Conservation (phyloP, 1,140 invertebrate genomes). For the Matsumurasca onukii region DNA sequence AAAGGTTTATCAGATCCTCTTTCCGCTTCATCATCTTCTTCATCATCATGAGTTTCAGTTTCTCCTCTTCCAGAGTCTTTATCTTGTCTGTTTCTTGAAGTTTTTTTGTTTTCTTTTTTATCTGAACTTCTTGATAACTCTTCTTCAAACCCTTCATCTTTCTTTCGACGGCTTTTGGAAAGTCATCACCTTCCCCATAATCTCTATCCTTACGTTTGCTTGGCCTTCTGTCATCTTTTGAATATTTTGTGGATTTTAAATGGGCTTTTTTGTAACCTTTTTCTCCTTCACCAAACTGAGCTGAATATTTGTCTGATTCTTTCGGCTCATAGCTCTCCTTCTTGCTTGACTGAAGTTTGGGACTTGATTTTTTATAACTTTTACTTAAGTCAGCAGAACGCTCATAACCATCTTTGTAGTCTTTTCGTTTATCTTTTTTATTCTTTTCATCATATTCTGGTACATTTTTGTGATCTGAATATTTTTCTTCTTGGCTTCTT, state of each 20-base stretch:
- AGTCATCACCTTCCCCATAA: not conserved
- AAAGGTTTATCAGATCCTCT: not conserved
- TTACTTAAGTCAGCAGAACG: too few species aligned
- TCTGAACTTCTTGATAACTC: slow-evolving; percentile 30
- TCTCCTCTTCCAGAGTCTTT: slow-evolving; percentile 33
- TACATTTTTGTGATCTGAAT: slow-evolving; percentile 37
- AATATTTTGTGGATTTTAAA: not conserved
- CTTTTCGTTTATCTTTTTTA: too few species aligned
- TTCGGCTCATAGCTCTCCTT: too few species aligned
- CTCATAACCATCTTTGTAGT: too few species aligned
- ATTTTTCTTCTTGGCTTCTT: slow-evolving; percentile 34
- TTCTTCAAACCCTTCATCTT: not conserved
- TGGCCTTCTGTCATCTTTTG: slow-evolving; percentile 30
- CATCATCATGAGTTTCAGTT: slow-evolving; percentile 40
- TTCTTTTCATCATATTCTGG: too few species aligned
- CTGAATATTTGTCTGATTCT: too few species aligned
- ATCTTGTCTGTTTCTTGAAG: slow-evolving; percentile 12
- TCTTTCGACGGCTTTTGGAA: not conserved
- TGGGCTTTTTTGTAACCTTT: slow-evolving; percentile 1
- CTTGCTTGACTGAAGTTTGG: too few species aligned
- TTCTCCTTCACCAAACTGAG: not conserved
- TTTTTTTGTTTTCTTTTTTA: slow-evolving; percentile 26
- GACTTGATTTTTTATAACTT: too few species aligned
- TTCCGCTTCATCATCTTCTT: slow-evolving; percentile 35
- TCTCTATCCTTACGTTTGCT: slow-evolving; percentile 32